Evolutionary conservation across 2,113 vertebrate genomes (phyloP).

Genomic region (Spea multiplicata): DNA sequence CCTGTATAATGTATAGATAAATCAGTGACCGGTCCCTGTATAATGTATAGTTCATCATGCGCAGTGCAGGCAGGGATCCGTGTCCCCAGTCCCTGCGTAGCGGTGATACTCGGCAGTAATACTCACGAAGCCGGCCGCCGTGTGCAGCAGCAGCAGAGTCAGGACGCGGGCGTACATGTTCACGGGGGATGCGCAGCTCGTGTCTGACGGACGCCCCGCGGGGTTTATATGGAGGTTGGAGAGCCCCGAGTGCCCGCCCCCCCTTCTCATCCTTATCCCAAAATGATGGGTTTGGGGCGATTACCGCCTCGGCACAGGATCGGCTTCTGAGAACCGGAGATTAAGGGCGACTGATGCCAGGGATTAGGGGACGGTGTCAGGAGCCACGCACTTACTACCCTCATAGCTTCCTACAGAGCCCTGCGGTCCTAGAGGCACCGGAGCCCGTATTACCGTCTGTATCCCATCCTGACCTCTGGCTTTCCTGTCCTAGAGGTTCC

Average conservation of each 20-base stretch:
- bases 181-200: not conserved
- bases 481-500: not conserved
- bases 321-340: not conserved
- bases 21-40: no score
- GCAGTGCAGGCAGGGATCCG: no score
- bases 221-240: constrained; percentile 19
- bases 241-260: not conserved
- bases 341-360: constrained; percentile 20
- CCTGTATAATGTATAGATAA: not conserved
- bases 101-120: not conserved
- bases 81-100: no score
- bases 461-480: not conserved
- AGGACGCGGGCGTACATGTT: constrained; percentile 33
- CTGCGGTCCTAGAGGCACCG: not conserved
- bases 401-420: not conserved
- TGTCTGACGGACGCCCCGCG: not conserved
- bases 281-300: constrained; percentile 6
- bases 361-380: constrained; percentile 22
- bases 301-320: not conserved
- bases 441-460: not conserved
- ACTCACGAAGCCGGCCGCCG: constrained; percentile 30
- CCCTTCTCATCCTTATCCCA: constrained; percentile 11
- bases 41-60: not conserved
- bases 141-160: constrained; percentile 24
- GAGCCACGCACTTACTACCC: not conserved